Conservation (phyloP, 92 coral and sea anemone species). For the Palythoa caribaeorum region DNA sequence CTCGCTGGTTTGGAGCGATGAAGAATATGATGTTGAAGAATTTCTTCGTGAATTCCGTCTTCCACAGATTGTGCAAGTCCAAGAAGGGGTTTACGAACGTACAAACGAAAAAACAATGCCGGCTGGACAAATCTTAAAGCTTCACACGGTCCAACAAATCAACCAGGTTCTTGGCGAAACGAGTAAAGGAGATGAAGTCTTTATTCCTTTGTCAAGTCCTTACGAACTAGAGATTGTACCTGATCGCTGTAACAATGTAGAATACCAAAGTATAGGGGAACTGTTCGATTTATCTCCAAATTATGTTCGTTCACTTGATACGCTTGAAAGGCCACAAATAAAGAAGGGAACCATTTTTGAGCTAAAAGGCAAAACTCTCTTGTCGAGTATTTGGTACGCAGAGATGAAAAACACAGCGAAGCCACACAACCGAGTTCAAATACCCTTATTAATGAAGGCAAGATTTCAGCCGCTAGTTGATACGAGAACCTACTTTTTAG, state of each 20-base stretch:
- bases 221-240: slow-evolving; percentile 25
- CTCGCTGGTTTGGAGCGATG: slow-evolving; percentile 47
- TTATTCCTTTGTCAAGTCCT: slow-evolving; percentile 29
- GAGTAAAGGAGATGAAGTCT: background rate
- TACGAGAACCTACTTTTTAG: background rate
- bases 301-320: slow-evolving; percentile 29
- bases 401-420: slow-evolving; percentile 30
- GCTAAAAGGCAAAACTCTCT: slow-evolving; percentile 31
- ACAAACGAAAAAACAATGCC: slow-evolving; percentile 47
- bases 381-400: slow-evolving; percentile 26
- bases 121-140: slow-evolving; percentile 29
- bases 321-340: slow-evolving; percentile 33
- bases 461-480: slow-evolving; percentile 37
- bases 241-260: background rate
- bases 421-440: slow-evolving; percentile 46
- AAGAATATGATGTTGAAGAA: slow-evolving; percentile 20
- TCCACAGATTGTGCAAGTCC: slow-evolving; percentile 45
- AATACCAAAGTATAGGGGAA: slow-evolving; percentile 4
- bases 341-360: slow-evolving; percentile 10
- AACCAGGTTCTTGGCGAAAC: slow-evolving; percentile 35
- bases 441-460: slow-evolving; percentile 18
- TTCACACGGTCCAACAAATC: slow-evolving; percentile 27
- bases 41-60: slow-evolving; percentile 30
- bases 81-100: slow-evolving; percentile 34
- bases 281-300: slow-evolving; percentile 12